A percentile compares a stretch with the other conserved stretches of the same genome.
These are phyloP conservation scores for Fregetta grallaria DNA, from an alignment of 2,113 vertebrate genomes.

Conservation along the genomic window DNA sequence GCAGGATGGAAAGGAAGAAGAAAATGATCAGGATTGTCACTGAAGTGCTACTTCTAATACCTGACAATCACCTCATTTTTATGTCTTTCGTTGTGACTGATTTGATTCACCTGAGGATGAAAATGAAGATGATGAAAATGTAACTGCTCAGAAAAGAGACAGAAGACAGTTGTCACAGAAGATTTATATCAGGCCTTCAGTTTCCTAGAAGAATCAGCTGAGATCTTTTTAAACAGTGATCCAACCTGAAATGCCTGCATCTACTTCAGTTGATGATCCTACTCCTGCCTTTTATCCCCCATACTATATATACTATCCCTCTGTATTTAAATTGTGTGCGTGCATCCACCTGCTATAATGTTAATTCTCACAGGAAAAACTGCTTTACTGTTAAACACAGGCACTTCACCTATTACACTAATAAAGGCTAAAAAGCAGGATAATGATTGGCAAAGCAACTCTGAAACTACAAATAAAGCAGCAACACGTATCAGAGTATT, in stretches of 20 bases:
- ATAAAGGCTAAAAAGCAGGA: not conserved
- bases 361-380: not conserved
- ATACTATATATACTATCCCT: not conserved
- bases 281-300: not conserved
- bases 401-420: not conserved
- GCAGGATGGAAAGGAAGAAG: not conserved
- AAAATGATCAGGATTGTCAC: not conserved
- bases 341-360: not conserved
- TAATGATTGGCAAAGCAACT: not conserved
- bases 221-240: not conserved
- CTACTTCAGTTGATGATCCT: not conserved
- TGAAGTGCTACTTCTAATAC: not conserved
- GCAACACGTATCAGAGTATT: not conserved
- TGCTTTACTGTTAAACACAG: not conserved
- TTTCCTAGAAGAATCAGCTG: not conserved
- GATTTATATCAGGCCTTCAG: not conserved
- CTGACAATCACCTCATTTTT: not conserved
- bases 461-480: not conserved
- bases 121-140: not conserved
- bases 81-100: not conserved
- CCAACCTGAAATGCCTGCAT: not conserved
- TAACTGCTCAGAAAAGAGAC: not conserved
- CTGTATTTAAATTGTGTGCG: not conserved
- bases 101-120: not conserved
- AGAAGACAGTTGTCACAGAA: not conserved